Conservation (phyloP, 37 sponge, comb jelly and placozoan species). For the Aplysina aerophoba region DNA sequence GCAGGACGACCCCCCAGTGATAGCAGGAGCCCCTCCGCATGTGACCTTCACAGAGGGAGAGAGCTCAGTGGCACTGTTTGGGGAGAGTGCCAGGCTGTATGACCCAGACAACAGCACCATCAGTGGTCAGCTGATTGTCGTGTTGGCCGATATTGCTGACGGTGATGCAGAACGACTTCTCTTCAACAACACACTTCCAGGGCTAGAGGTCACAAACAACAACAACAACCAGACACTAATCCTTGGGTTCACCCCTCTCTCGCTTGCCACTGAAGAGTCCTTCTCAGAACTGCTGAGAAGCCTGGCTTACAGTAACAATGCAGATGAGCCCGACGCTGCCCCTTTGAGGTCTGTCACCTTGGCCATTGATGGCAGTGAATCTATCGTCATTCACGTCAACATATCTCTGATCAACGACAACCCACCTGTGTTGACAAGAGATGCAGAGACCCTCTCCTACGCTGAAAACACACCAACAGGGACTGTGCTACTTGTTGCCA, state of each 20-base stretch:
- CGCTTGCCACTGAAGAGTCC: conserved; percentile 22
- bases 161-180: conserved; percentile 25
- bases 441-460: not conserved
- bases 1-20: conserved; percentile 59
- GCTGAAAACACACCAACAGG: conserved; percentile 46
- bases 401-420: conserved; percentile 56
- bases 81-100: not conserved
- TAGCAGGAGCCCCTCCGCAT: conserved; percentile 3
- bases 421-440: conserved; percentile 49
- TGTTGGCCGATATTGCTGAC: conserved; percentile 36
- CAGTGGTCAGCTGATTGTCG: conserved; percentile 18
- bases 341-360: conserved; percentile 35
- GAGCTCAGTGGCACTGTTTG: conserved; percentile 38
- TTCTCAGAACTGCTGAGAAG: conserved; percentile 31
- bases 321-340: conserved; percentile 41
- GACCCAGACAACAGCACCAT: conserved; percentile 59
- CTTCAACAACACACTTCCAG: not conserved
- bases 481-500: conserved; percentile 33
- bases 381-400: not conserved
- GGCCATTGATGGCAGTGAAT: conserved; percentile 40
- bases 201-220: not conserved
- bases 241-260: conserved; percentile 31
- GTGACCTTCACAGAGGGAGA: conserved; percentile 48
- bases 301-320: conserved; percentile 57
- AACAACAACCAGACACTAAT: not conserved